Evolutionary conservation across 2,888 invertebrate genomes (phyloP).

Genomic region (Drosophila ustulata): DNA sequence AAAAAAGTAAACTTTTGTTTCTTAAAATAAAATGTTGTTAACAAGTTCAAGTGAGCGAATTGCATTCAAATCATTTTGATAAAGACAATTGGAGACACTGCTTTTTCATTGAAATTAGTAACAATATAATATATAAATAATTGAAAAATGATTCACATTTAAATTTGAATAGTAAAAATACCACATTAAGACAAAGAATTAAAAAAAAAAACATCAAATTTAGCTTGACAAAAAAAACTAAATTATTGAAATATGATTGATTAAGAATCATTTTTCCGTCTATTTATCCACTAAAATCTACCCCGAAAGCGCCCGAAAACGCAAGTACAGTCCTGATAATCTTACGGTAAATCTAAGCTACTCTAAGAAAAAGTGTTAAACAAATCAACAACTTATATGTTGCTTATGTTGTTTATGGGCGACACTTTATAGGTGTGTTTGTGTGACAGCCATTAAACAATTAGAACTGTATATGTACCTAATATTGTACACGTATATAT

Average conservation of each 20-base stretch:
- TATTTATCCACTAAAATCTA: neutral
- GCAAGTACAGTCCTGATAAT: conserved; percentile 40
- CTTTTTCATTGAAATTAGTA: neutral
- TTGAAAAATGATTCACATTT: too few relatives aligned
- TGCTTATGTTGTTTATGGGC: conserved; percentile 32
- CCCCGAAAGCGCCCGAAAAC: conserved; percentile 9
- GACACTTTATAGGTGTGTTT: conserved; percentile 18
- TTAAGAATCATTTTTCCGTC: neutral
- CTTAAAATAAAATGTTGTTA: too few relatives aligned
- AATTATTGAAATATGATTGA: neutral
- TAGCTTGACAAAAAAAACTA: neutral
- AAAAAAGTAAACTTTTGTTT: too few relatives aligned
- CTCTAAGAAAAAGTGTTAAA: conserved; percentile 3
- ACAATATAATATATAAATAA: neutral
- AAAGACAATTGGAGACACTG: neutral
- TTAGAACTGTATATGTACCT: conserved; percentile 47
- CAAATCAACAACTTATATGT: conserved; percentile 11
- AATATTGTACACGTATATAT: conserved; percentile 6
- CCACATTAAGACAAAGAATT: too few relatives aligned
- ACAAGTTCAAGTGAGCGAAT: too few relatives aligned
- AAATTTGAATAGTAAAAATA: too few relatives aligned
- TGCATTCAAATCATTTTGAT: too few relatives aligned
- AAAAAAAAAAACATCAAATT: too few relatives aligned
- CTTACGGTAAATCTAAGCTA: conserved; percentile 3
- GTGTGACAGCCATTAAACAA: conserved; percentile 60